Base-by-base conservation (phyloP, 2,888 invertebrate species). In the Tanytarsus gracilentus region DNA sequence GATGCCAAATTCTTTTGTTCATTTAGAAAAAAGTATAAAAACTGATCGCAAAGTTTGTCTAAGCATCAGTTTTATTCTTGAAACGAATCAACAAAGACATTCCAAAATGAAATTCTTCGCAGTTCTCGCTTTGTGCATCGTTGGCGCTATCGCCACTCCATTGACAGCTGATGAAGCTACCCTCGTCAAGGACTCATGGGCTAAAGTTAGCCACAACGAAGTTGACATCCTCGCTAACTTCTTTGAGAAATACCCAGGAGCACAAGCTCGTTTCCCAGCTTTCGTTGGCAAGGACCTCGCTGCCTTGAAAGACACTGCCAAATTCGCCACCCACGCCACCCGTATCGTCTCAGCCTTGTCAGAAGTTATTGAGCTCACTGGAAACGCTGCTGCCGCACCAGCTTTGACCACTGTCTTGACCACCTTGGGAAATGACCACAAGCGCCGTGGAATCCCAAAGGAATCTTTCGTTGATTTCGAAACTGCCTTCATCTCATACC, bases 1-100 rank as follows among this genome's bases (percentile, higher is more conserved):
- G n/a, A n/a, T n/a, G n/a, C n/a, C n/a, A n/a, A n/a, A n/a, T n/a
- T n/a, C n/a, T n/a, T n/a, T n/a, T n/a, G n/a, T n/a, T n/a, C n/a
- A n/a, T n/a, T n/a, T n/a, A n/a, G n/a, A n/a, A n/a, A n/a, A n/a
- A n/a, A n/a, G n/a, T n/a, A n/a, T n/a, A n/a, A n/a, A n/a, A n/a
- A n/a, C n/a, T n/a, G n/a, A n/a, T n/a, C n/a, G n/a, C n/a, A n/a
- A n/a, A n/a, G n/a, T n/a, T n/a, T n/a, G n/a, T n/a, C n/a, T n/a
- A n/a, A n/a, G n/a, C n/a, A n/a, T n/a, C n/a, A n/a, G n/a, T n/a
- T n/a, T n/a, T n/a, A n/a, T n/a, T n/a, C n/a, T n/a, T n/a, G n/a
- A n/a, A n/a, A n/a, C n/a, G 36, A 36, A 36, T n/a, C 36, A 36
- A 36, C 36, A 36, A 36, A 36, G 14, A 36, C n/a, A 36, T 36